phyloP scores from a whole-genome alignment of 2,113 vertebrate genomes.

The Okapia johnstoni region DNA sequence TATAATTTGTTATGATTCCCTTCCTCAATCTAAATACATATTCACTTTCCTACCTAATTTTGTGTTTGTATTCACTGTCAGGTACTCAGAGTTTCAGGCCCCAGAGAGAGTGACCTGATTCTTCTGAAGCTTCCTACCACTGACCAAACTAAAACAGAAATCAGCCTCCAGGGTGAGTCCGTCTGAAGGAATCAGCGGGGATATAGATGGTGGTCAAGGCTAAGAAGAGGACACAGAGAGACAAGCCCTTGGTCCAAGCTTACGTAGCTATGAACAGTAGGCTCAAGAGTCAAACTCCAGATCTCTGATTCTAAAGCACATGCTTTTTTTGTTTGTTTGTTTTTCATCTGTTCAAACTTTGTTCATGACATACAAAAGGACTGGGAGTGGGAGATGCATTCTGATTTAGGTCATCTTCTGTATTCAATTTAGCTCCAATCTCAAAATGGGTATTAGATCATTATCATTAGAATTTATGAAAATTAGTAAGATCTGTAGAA shows the following conservation, averaged over 20 bases:
- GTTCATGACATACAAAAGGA: background rate
- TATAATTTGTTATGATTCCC: background rate
- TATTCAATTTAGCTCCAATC: background rate
- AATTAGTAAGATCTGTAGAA: background rate
- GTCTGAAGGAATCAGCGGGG: background rate
- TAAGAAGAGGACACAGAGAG: background rate
- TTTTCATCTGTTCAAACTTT: background rate
- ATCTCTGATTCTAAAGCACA: background rate
- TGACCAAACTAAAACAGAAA: background rate
- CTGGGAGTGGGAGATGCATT: accelerated
- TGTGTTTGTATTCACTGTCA: background rate
- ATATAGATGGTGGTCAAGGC: background rate
- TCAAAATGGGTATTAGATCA: background rate
- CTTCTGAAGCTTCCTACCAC: background rate
- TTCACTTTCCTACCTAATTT: background rate
- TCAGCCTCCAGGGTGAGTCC: background rate
- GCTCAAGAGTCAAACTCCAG: background rate
- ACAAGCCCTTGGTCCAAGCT: background rate
- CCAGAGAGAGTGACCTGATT: accelerated
- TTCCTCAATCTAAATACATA: background rate
- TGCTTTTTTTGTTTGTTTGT: background rate
- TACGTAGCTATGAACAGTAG: background rate
- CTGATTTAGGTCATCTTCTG: background rate
- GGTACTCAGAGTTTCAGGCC: background rate
- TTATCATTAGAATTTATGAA: background rate